Base-by-base conservation (phyloP, 2,797 vertebrate species). In the Paedocypris micromegethes region DNA sequence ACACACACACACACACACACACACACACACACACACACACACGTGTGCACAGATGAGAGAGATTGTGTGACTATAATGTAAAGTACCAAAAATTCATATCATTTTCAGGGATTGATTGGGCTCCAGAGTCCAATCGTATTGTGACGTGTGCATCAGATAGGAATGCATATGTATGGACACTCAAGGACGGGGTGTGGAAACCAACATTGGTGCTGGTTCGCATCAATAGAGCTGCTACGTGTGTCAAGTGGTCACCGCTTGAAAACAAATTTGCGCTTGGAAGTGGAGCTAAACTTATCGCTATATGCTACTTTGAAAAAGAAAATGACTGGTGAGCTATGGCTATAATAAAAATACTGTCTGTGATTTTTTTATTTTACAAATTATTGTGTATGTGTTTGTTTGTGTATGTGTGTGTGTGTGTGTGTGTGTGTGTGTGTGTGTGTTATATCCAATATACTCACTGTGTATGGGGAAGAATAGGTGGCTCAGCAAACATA, bases 401-500 rank as follows among this genome's bases (percentile, higher is more conserved):
- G 23, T 23, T 1, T 23, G 23, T 23, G 23, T 23, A 1, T 23
- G 23, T 23, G 23, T 23, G 23, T 23, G 23, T 23, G 23, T 23
- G 23, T 23, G 23, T 23, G 23, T 23, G 23, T 23, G 23, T 23
- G 23, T 23, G 23, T 23, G 23, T 23, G 23, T 23, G 23, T 23
- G 23, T 45, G 7, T 2, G 23, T 47, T 8, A 45, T 8, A 9
- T 56, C 46, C 43, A 39, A 2, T 67, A 37, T 9, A 39, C 8
- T 48, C 54, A 42, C 39, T 67, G 6, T 58, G 51, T 5, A 39
- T 58, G 2, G 41, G 37, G 43, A 40, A 59, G 70, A 63, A 72
- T 81, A 94, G 92, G 92, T 93, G 91, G 93, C 84, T 90, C 72
- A 92, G 91, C 78, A 93, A 93, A 76, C 90, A 92, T 83, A 84